Evolutionary conservation across 2,113 vertebrate genomes (phyloP), one percentile per base, ranked within the genome.

Genomic region (Petaurus breviceps): DNA sequence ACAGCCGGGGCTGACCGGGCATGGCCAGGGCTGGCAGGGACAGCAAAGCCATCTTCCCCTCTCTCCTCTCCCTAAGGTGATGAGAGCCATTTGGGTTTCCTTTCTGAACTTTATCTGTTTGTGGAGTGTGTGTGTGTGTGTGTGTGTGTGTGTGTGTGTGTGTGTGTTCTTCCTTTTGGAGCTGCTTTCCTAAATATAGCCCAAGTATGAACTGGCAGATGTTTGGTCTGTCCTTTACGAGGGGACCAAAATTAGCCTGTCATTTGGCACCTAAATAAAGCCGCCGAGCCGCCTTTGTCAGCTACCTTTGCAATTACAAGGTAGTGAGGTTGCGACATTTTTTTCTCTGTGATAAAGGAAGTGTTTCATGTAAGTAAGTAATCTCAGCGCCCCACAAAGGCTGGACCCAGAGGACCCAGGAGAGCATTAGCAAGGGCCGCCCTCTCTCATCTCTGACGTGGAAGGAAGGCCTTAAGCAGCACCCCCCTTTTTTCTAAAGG

Each of bases 181-280:
- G 94, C 96, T 37, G 6, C 23, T 53, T 26, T 95, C 98, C 98
- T 99, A 98, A 99, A 99, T 98, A 98, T 98, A 99, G 98, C 95
- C 77, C 24, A 25, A 96, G 96, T 98, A 98, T 97, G 97, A 98
- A 98, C 98, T 98, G 98, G 98, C 98, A 99, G 98, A 98, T 98
- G 98, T 98, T 98, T 94, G 97, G 55, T 98, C 98, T 98, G 98
- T 98, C 98, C 98, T 99, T 98, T 98, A 96, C 0, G 49, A 97
- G 98, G 98, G 96, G 98, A 92, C 98, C 98, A 97, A 98, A 99
- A 99, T 99, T 98, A 99, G 98, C 96, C 97, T 98, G 98, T 98
- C 98, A 97, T 97, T 98, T 98, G 97, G 98, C 98, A 97, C 98
- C 98, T 98, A 98, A 98, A 98, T 98, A 98, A 98, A 98, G 98